Evolutionary conservation across 2,888 invertebrate genomes (phyloP), one percentile per base, ranked within the genome.

Genomic region (Punctoribates punctum): DNA sequence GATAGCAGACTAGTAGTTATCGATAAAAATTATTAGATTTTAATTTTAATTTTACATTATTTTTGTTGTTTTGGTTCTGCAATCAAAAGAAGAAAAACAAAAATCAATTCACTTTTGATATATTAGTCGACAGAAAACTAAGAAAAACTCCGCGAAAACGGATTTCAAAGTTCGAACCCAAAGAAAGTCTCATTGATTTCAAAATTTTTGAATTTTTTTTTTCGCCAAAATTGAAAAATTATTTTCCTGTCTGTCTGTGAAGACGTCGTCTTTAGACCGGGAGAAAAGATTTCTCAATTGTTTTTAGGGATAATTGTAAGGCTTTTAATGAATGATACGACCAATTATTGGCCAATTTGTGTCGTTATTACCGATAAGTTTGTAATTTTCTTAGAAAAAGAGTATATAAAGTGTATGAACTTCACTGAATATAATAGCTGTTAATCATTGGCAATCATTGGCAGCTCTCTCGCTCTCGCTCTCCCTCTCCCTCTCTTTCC

Each of bases 341-440:
- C 42, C 15, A 42, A 70, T 70, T 70, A 70, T 70, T 38, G 46
- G 42, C 70, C 70, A 70, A 38, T 70, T 70, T 70, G 70, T 62
- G 62, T 62, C 70, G 42, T 70, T 42, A 70, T 70, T 70, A 38
- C 62, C 34, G 3, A n/a, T 23, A 23, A 62, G 9, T 62, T 62
- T 11, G 17, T 23, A 20, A 62, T 62, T 70, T 70, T 70, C 27
- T 17, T 2, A 17, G 11, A 27, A 38, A 65, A 65, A 57, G 9
- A 62, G 15, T n/a, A n/a, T n/a, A n/a, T n/a, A 29, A 3, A n/a
- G 20, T 27, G 38, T n/a, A 67, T 38, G 20, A 67, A 67, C 65
- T 67, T 42, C 15, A 70, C 70, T 70, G 70, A 38, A 70, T 70
- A 70, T 46, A 46, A 70, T 70, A 70, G 38, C 23, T 70, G 42